Percentiles rank a stretch among this genome's conserved stretches.
Conservation (phyloP, 1,140 invertebrate genomes). For the Philotrypesis tridentata region DNA sequence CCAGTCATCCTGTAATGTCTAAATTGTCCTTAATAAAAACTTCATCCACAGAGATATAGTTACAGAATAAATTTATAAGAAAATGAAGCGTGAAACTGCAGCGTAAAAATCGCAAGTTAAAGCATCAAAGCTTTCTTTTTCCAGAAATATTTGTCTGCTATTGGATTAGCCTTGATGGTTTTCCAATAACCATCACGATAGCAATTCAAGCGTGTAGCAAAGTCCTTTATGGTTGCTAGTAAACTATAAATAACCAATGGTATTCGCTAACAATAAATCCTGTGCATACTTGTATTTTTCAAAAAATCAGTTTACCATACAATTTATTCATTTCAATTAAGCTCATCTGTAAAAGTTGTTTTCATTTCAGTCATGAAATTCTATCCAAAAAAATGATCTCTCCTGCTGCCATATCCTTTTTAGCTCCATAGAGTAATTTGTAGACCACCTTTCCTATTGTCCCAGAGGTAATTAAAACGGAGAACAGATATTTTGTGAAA, state of each 20-base stretch:
- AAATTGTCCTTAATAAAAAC: slow-evolving; percentile 11
- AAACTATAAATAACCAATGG: slow-evolving; percentile 68
- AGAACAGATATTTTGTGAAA: slow-evolving; percentile 34
- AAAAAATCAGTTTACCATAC: slow-evolving; percentile 29
- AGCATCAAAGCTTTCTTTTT: background rate
- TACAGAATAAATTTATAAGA: background rate
- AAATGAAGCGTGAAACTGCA: background rate
- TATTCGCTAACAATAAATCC: slow-evolving; percentile 51
- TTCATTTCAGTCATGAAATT: slow-evolving; percentile 4
- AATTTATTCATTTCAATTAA: slow-evolving; percentile 12
- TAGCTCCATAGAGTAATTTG: slow-evolving; percentile 12
- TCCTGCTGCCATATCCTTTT: background rate
- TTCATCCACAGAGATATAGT: background rate
- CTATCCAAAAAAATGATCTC: background rate
- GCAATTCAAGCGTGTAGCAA: slow-evolving; percentile 65
- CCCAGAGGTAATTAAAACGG: slow-evolving; percentile 16
- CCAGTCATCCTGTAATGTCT: background rate
- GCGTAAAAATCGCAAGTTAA: background rate
- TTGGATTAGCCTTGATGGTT: slow-evolving; percentile 58
- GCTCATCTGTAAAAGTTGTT: slow-evolving; percentile 14
- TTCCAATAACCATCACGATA: slow-evolving; percentile 70
- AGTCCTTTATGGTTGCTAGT: slow-evolving; percentile 64
- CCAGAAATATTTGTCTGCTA: slow-evolving; percentile 41
- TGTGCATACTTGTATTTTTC: slow-evolving; percentile 44
- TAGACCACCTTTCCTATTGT: slow-evolving; percentile 23